Conservation (phyloP, 1,140 invertebrate species). For the Drosophila lacteicornis region DNA sequence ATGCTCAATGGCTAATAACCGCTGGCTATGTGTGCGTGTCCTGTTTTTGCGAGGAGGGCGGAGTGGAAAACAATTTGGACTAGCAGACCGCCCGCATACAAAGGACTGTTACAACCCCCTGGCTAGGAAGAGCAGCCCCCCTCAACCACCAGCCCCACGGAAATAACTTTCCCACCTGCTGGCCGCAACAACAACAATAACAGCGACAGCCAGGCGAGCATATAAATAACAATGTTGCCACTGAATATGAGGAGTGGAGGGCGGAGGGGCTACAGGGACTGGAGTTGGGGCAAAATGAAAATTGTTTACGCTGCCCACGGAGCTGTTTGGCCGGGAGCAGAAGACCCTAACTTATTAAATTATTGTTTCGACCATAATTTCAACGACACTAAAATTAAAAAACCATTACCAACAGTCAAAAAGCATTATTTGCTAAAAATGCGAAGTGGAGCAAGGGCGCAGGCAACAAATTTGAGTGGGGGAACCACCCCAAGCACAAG, state of each 20-base stretch:
- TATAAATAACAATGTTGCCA: slow-evolving; percentile 78
- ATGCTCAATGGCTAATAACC: slow-evolving; percentile 62
- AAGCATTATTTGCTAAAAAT: slow-evolving; percentile 61
- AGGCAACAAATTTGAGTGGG: neutral
- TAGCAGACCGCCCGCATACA: slow-evolving; percentile 47
- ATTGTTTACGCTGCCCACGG: slow-evolving; percentile 70
- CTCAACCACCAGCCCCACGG: slow-evolving; percentile 4
- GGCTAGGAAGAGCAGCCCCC: slow-evolving; percentile 12
- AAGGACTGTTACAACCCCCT: slow-evolving; percentile 51
- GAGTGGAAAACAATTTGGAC: slow-evolving; percentile 61
- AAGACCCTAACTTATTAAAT: slow-evolving; percentile 83
- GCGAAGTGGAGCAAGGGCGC: slow-evolving; percentile 59
- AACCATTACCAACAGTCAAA: slow-evolving; percentile 70
- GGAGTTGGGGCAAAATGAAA: slow-evolving; percentile 49
- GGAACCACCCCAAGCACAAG: slow-evolving; percentile 13
- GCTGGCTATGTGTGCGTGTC: slow-evolving; percentile 53
- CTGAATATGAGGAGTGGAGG: slow-evolving; percentile 33
- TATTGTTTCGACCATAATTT: slow-evolving; percentile 82
- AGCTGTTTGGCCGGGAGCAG: slow-evolving; percentile 51
- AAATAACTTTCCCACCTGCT: slow-evolving; percentile 69
- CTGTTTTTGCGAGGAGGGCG: neutral
- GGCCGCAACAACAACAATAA: slow-evolving; percentile 41
- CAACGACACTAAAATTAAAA: slow-evolving; percentile 83
- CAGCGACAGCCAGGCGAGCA: slow-evolving; percentile 41
- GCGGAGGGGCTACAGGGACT: neutral